Conservation (phyloP, 2,797 vertebrate species). For the Sternarchorhynchus goeldii region DNA sequence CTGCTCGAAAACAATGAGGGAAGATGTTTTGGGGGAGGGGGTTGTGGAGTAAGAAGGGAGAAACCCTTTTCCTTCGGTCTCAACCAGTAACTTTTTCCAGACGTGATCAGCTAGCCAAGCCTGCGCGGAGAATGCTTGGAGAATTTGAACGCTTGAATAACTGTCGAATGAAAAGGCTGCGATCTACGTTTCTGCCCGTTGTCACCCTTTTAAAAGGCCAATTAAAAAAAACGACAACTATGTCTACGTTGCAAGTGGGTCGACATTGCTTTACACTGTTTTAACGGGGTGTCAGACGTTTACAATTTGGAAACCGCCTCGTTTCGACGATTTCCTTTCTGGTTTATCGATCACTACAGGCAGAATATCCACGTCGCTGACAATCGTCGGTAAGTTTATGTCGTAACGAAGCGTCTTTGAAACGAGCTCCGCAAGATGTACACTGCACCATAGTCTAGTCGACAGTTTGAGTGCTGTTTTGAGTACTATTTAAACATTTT, state of each 20-base stretch:
- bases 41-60: conserved; percentile 16
- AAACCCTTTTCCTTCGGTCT: conserved; percentile 25
- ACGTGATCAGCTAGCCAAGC: conserved; percentile 30
- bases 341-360: conserved; percentile 32
- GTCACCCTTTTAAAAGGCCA: not conserved
- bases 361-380: conserved; percentile 36
- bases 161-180: conserved; percentile 15
- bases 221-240: not conserved
- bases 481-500: too few species aligned
- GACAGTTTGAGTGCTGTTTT: too few species aligned
- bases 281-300: not conserved
- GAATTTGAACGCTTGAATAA: conserved; percentile 15
- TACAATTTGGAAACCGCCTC: not conserved
- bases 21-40: conserved; percentile 26
- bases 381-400: conserved; percentile 45
- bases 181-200: not conserved
- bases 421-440: too few species aligned
- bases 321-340: conserved; percentile 15
- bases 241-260: not conserved
- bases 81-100: conserved; percentile 53
- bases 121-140: not conserved
- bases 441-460: too few species aligned
- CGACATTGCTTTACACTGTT: not conserved
- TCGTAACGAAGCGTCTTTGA: not conserved
- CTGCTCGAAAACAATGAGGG: conserved; percentile 20